Evolutionary conservation across 2,113 vertebrate genomes (phyloP).

Genomic region (Gopherus flavomarginatus): DNA sequence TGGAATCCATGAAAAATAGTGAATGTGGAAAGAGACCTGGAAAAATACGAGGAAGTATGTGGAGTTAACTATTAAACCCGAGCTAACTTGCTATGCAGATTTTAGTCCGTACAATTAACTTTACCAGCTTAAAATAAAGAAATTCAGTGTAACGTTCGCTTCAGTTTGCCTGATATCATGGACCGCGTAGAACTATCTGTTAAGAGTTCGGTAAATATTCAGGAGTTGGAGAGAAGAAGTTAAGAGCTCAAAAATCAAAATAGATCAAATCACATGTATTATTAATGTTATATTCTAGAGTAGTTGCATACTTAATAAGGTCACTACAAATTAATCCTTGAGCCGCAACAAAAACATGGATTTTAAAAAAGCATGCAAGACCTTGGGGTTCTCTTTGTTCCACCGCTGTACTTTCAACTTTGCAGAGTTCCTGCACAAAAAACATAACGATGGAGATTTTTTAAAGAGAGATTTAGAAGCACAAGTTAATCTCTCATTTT

Average conservation of each 20-base stretch:
- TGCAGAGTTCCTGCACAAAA: background rate
- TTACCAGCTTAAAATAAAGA: too few relatives aligned
- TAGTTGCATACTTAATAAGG: constrained; percentile 27
- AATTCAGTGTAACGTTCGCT: too few relatives aligned
- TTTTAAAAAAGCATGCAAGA: background rate
- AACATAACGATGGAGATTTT: background rate
- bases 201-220: too few relatives aligned
- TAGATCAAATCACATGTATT: background rate
- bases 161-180: too few relatives aligned
- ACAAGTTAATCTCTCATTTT: background rate
- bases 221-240: background rate
- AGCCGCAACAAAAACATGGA: background rate
- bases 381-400: background rate
- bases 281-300: constrained; percentile 25
- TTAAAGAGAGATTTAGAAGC: background rate
- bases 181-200: too few relatives aligned
- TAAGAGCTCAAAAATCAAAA: background rate
- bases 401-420: background rate
- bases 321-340: background rate
- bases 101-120: too few relatives aligned
- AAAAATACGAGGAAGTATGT: too few relatives aligned
- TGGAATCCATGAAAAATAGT: too few relatives aligned
- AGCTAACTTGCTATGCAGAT: too few relatives aligned
- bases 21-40: too few relatives aligned
- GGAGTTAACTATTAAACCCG: too few relatives aligned